phyloP scores from a whole-genome alignment of 2,888 invertebrate species.

The Oconnorella tubifera region DNA sequence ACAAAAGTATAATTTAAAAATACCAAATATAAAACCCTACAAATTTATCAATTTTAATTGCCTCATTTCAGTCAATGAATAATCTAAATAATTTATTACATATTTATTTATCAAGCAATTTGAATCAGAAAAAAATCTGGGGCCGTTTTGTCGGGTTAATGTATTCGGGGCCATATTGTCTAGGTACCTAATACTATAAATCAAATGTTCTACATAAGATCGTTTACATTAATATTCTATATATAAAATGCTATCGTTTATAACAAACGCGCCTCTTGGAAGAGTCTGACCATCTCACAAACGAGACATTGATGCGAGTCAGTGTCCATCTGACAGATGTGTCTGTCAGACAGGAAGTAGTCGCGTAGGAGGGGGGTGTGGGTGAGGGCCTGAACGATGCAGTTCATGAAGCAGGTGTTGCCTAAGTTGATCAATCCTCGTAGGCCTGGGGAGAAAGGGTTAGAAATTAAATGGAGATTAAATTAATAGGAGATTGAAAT shows the following conservation, averaged over 20 bases:
- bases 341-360: conserved; percentile 80
- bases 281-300: conserved; percentile 90
- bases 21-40: too few species aligned
- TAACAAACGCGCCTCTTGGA: conserved; percentile 83
- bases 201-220: background rate
- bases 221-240: background rate
- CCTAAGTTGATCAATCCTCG: conserved; percentile 92
- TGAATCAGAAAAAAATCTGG: background rate
- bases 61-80: too few species aligned
- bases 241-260: too few species aligned
- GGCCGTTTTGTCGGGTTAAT: too few species aligned
- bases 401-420: conserved; percentile 98
- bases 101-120: too few species aligned
- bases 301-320: conserved; percentile 76
- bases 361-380: conserved; percentile 91
- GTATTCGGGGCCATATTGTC: background rate
- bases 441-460: conserved; percentile 66
- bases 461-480: too few species aligned
- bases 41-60: too few species aligned
- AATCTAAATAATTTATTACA: too few species aligned
- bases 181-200: background rate
- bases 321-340: conserved; percentile 69
- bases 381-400: conserved; percentile 89
- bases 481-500: too few species aligned
- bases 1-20: too few species aligned